A percentile compares a stretch with the other conserved stretches of the same genome.
phyloP scores from a whole-genome alignment of 2,888 invertebrate genomes.

The Thecophora atra region DNA sequence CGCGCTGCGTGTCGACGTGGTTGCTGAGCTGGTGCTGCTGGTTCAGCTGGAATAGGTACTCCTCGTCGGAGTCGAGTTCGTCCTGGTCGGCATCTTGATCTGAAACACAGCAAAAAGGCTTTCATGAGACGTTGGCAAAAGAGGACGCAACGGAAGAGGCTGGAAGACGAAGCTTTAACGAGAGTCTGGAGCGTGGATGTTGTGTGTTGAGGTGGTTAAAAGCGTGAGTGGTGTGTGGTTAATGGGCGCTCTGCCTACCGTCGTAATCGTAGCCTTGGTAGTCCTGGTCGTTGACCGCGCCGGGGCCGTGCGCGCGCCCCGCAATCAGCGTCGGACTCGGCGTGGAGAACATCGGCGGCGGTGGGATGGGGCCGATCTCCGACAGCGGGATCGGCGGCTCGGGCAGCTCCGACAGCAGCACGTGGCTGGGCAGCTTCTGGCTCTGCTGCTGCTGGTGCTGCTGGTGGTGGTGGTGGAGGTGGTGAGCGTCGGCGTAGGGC shows the following conservation, averaged over 20 bases:
- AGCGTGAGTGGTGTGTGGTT: background rate
- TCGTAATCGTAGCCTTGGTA: conserved; percentile 73
- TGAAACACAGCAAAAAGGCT: conserved; percentile 38
- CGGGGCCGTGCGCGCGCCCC: conserved; percentile 68
- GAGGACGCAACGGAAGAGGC: background rate
- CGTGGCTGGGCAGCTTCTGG: conserved; percentile 63
- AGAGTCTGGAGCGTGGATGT: too few relatives aligned
- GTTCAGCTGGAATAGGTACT: conserved; percentile 71
- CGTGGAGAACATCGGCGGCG: conserved; percentile 95
- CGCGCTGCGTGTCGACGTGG: conserved; percentile 80
- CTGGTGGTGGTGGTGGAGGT: conserved; percentile 62
- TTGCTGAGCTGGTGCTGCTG: conserved; percentile 73
- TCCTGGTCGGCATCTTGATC: conserved; percentile 71
- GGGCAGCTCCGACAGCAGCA: conserved; percentile 86
- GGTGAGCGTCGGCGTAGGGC: conserved; percentile 56
- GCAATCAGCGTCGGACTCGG: conserved; percentile 77
- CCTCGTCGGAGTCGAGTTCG: conserved; percentile 74
- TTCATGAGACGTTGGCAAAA: too few relatives aligned
- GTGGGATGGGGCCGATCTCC: conserved; percentile 92
- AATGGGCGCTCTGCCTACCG: conserved; percentile 66
- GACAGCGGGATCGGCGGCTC: conserved; percentile 92
- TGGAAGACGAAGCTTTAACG: background rate
- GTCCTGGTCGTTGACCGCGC: conserved; percentile 64
- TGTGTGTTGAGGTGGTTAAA: background rate
- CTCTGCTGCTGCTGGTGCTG: conserved; percentile 50